A percentile compares a stretch with the other conserved stretches of the same genome.
Conservation (phyloP, 2,113 vertebrate genomes). For the Dicaeum eximium region DNA sequence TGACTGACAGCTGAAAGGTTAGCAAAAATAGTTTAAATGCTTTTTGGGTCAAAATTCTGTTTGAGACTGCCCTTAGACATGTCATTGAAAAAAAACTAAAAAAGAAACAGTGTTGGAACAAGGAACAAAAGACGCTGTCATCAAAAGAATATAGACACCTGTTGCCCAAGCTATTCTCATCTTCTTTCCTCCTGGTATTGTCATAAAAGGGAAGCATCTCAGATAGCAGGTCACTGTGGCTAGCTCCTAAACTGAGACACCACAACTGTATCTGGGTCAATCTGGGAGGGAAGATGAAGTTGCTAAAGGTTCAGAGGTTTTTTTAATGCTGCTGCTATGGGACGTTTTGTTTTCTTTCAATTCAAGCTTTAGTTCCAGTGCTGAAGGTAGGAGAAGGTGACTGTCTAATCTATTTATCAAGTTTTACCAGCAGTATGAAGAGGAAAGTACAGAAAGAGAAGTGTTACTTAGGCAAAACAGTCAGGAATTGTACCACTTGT, state of each 20-base stretch:
- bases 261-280: neutral
- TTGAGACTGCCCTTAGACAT: neutral
- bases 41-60: neutral
- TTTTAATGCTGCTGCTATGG: neutral
- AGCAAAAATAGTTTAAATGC: neutral
- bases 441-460: neutral
- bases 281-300: neutral
- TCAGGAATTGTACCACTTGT: fast-evolving
- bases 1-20: neutral
- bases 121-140: neutral
- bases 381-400: neutral
- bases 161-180: neutral
- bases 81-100: neutral
- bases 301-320: neutral
- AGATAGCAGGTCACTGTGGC: neutral
- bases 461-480: neutral
- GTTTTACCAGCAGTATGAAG: neutral
- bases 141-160: neutral
- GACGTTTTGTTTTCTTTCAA: neutral
- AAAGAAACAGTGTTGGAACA: neutral
- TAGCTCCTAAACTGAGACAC: neutral
- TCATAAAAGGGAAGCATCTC: neutral
- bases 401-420: neutral
- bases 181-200: neutral
- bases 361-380: neutral